Conservation (phyloP, 2,797 vertebrate genomes). For the Cyclopterus lumpus region DNA sequence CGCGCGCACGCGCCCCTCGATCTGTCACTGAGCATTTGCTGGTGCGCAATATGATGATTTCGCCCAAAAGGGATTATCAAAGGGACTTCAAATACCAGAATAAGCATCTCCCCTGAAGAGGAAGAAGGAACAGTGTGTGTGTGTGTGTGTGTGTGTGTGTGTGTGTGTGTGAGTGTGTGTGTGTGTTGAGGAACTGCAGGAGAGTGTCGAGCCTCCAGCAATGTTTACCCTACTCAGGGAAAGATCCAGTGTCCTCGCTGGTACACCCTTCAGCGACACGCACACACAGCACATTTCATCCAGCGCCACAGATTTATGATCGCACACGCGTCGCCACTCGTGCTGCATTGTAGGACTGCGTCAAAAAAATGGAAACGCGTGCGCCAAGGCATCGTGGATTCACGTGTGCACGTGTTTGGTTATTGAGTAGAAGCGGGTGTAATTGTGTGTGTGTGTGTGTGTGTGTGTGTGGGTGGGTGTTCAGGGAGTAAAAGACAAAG, state of each 20-base stretch:
- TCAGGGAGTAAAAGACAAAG: conserved; percentile 14
- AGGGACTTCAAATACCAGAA: conserved; percentile 39
- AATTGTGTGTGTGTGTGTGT: background rate
- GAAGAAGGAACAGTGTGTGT: conserved; percentile 10
- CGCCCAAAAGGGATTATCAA: conserved; percentile 35
- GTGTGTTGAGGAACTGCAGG: conserved; percentile 2
- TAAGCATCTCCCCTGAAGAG: conserved; percentile 44
- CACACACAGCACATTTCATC: conserved; percentile 39
- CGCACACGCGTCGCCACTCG: conserved; percentile 32
- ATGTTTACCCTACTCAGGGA: conserved; percentile 62
- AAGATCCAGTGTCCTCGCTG: conserved; percentile 48
- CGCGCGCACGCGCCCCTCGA: background rate
- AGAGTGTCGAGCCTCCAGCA: conserved; percentile 41
- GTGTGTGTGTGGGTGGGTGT: background rate
- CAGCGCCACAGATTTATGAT: conserved; percentile 56
- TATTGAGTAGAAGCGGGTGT: conserved; percentile 17
- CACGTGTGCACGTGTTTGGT: conserved; percentile 15
- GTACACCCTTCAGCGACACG: conserved; percentile 45
- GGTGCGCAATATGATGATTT: conserved; percentile 25
- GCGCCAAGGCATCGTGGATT: conserved; percentile 24
- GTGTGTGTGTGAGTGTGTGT: too few species aligned
- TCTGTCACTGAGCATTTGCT: conserved; percentile 42
- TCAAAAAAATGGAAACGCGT: conserved; percentile 52
- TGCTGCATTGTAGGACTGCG: conserved; percentile 44
- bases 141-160: too few species aligned